phyloP scores from a whole-genome alignment of 2,797 vertebrate genomes.

The Gymnothorax reevesii region DNA sequence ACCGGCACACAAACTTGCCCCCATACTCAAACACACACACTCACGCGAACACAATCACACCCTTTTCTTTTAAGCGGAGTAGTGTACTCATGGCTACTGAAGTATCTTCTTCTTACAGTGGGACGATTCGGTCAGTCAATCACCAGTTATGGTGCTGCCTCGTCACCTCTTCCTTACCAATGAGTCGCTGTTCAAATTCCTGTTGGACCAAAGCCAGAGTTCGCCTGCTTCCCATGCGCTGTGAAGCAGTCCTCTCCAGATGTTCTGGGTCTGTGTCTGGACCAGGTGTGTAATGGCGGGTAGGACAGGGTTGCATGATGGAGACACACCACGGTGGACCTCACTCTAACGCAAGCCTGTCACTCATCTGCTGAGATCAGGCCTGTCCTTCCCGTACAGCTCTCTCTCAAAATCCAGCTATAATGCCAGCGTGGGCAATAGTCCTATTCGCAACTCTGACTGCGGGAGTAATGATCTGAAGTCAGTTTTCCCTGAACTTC shows the following conservation, averaged over 20 bases:
- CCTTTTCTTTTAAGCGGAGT: neutral
- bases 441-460: no score
- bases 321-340: neutral
- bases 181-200: neutral
- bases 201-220: neutral
- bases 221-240: neutral
- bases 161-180: neutral
- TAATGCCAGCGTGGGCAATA: neutral
- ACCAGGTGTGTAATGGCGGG: neutral
- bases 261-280: neutral
- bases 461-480: no score
- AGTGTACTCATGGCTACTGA: no score
- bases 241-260: neutral
- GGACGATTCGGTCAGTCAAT: neutral
- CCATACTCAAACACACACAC: no score
- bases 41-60: no score
- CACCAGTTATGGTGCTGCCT: neutral
- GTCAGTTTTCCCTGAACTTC: no score
- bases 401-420: conserved; percentile 3
- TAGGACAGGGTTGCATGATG: neutral
- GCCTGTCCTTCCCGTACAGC: neutral
- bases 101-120: neutral
- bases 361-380: neutral
- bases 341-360: neutral
- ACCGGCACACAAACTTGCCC: no score